Percentiles rank a stretch among this genome's conserved stretches.
Evolutionary conservation across 2,797 vertebrate genomes (phyloP).

Genomic region (Hemibagrus guttatus): DNA sequence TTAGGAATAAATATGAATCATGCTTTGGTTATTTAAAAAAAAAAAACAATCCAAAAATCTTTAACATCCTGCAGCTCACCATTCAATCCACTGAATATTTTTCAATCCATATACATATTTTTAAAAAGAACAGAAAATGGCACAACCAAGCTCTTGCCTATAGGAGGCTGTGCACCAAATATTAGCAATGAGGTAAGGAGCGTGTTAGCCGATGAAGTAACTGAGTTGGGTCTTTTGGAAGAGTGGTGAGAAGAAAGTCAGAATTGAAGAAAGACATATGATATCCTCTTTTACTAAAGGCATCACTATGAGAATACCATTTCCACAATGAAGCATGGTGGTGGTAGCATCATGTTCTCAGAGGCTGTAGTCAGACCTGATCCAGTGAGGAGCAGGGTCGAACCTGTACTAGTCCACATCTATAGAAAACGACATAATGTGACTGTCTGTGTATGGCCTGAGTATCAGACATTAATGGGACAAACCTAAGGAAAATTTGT

Average conservation of each 20-base stretch:
- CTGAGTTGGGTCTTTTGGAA: not conserved
- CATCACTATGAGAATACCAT: not conserved
- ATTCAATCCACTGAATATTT: not conserved
- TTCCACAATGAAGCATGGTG: not conserved
- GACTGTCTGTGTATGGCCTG: not conserved
- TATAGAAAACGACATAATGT: not conserved
- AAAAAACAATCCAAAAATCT: not conserved
- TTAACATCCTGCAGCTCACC: not conserved
- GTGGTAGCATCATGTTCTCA: not conserved
- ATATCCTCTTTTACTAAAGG: not conserved
- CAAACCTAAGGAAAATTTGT: not conserved
- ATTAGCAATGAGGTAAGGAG: not conserved
- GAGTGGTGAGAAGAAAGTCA: not conserved
- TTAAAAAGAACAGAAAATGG: not conserved
- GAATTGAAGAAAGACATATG: not conserved
- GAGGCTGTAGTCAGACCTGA: not conserved
- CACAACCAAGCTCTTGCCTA: not conserved
- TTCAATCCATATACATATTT: not conserved
- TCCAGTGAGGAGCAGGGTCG: not conserved
- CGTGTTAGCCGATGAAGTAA: not conserved
- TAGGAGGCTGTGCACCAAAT: not conserved
- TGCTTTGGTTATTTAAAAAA: not conserved
- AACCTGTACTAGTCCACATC: not conserved
- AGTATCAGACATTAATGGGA: not conserved
- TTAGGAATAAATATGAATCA: not conserved